Evolutionary conservation across 2,113 vertebrate genomes (phyloP), one percentile per base, ranked within the genome.

Genomic region (Neogobius melanostomus): DNA sequence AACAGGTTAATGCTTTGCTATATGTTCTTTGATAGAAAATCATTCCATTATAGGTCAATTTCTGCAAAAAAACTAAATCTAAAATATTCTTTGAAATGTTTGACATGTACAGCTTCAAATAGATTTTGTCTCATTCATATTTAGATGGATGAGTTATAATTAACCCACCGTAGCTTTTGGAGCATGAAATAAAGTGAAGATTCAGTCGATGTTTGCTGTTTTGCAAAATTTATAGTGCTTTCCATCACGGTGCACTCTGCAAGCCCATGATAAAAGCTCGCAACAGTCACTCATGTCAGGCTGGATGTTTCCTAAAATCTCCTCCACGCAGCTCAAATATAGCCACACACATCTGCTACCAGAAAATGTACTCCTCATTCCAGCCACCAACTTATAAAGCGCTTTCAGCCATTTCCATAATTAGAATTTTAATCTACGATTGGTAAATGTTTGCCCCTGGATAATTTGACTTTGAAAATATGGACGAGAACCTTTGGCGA

Each of bases 151-250:
- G 68, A 68, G 80, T 84, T 77, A 69, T 73, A 82, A 82, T 76
- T 3, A 78, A 76, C 57, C 69, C 56, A 17, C 73, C 68, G 43
- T 8, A 66, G 68, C 68, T 79, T 79, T 66, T 84, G 72, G 68
- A 81, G 79, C 81, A 81, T 83, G 79, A 80, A 83, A 78, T 72
- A 15, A 65, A 47, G 57, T 3, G 45, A 75, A 48, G 70, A 62
- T 71, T 72, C 77, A 75, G 36, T 52, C 60, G 66, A 82, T 84
- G 79, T 76, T 85, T 79, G 78, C 64, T 76, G 76, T 82, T 84
- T 66, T 91, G 83, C 80, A 88, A 88, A 76, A 90, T 91, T 88
- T 65, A 88, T 88, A 65, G 50, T 74, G 82, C 85, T 88, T 89
- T 83, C 84, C 80, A 78, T 63, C 81, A 66, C 50, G 1, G 5